Evolutionary conservation across 2,797 vertebrate species (phyloP).

Genomic region (Hyperoplus immaculatus): DNA sequence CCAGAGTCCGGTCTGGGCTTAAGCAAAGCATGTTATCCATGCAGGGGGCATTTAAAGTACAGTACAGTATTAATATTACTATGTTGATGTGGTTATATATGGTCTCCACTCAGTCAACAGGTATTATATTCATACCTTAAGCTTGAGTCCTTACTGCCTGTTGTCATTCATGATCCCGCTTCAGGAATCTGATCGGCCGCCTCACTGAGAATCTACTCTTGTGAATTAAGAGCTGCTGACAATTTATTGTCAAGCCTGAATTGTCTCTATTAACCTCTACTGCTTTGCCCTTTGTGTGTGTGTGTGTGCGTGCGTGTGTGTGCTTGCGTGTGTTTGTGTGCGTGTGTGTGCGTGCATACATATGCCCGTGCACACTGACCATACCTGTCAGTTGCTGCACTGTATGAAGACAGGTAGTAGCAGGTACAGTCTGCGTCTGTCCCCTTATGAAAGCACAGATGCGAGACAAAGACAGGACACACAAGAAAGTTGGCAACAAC

Average conservation of each 20-base stretch:
- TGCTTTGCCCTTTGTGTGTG: slow-evolving; percentile 24
- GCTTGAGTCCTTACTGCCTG: slow-evolving; percentile 41
- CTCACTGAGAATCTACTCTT: slow-evolving; percentile 54
- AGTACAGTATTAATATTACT: slow-evolving; percentile 27
- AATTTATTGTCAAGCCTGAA: slow-evolving; percentile 81
- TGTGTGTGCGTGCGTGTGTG: slow-evolving; percentile 11
- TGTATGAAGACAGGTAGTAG: slow-evolving; percentile 64
- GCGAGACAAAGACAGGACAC: slow-evolving; percentile 60
- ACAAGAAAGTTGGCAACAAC: slow-evolving; percentile 22
- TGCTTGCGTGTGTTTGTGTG: slow-evolving; percentile 20
- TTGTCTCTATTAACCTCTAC: slow-evolving; percentile 74
- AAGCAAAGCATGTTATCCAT: slow-evolving; percentile 36
- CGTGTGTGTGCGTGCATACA: slow-evolving; percentile 16
- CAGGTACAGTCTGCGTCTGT: slow-evolving; percentile 59
- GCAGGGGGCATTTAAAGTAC: slow-evolving; percentile 39
- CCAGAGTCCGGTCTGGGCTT: slow-evolving; percentile 19
- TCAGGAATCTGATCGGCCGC: slow-evolving; percentile 65
- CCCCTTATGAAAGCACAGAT: slow-evolving; percentile 60
- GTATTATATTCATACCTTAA: slow-evolving; percentile 66
- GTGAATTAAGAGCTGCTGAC: slow-evolving; percentile 89
- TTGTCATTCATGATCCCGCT: slow-evolving; percentile 57
- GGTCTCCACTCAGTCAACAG: slow-evolving; percentile 57
- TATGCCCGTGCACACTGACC: slow-evolving; percentile 20
- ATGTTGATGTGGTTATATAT: slow-evolving; percentile 39
- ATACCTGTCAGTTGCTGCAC: slow-evolving; percentile 62